Percentiles rank a stretch among this genome's conserved stretches.
These are phyloP conservation scores for Plebejus anna DNA, from an alignment of 2,888 invertebrate species.

Conservation along the genomic window DNA sequence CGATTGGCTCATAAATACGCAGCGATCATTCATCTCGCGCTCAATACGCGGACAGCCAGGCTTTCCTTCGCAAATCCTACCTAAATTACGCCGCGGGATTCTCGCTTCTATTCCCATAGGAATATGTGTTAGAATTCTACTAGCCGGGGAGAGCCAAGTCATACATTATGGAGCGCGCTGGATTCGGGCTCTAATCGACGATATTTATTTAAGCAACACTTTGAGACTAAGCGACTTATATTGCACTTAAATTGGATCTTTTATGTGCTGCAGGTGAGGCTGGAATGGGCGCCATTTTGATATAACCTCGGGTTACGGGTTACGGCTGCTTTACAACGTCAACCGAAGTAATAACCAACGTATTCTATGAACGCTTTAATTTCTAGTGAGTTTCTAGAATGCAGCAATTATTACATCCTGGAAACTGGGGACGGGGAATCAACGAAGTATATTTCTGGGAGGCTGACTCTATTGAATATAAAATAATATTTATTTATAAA, in stretches of 20 bases:
- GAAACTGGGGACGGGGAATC: not conserved
- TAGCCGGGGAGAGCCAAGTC: not conserved
- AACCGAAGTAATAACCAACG: not conserved
- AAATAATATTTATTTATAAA: too few relatives aligned
- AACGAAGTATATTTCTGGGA: not conserved
- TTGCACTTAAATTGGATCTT: constrained; percentile 25
- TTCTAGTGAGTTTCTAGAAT: not conserved
- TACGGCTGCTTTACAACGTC: not conserved
- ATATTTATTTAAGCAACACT: constrained; percentile 26
- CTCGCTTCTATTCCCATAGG: not conserved
- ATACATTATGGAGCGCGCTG: constrained; percentile 23
- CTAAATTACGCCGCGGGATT: not conserved
- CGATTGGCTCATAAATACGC: constrained; percentile 28
- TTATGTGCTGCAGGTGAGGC: constrained; percentile 10
- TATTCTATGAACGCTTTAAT: not conserved
- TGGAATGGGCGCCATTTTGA: not conserved
- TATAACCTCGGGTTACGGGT: not conserved
- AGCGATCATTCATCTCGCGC: constrained; percentile 22
- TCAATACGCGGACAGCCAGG: not conserved
- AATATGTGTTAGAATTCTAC: not conserved
- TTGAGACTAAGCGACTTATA: constrained; percentile 16
- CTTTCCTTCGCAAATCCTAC: not conserved
- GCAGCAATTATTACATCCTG: not conserved
- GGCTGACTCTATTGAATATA: too few relatives aligned
- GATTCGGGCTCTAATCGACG: constrained; percentile 10